Conservation (phyloP, 2,113 vertebrate genomes). For the Pseudorasbora parva region DNA sequence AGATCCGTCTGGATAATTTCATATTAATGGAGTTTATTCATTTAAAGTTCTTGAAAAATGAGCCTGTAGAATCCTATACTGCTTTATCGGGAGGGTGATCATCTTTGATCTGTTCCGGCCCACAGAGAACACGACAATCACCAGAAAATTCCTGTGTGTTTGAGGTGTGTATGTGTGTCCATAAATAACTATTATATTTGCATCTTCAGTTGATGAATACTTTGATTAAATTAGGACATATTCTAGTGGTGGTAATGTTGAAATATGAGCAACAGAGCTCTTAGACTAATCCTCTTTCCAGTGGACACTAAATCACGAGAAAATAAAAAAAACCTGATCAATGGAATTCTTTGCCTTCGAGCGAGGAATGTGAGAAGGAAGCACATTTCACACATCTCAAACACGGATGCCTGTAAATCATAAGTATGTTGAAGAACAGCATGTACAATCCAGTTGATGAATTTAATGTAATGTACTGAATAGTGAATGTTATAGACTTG, state of each 20-base stretch:
- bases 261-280: constrained; percentile 29
- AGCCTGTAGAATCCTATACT: constrained; percentile 17
- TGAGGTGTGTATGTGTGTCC: background rate
- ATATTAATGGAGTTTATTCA: constrained; percentile 31
- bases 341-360: constrained; percentile 49
- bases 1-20: constrained; percentile 2
- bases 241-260: background rate
- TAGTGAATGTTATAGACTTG: background rate
- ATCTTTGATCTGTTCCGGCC: background rate
- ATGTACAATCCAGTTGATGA: constrained; percentile 26
- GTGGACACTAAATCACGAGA: constrained; percentile 36
- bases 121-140: constrained; percentile 16
- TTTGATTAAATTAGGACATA: constrained; percentile 13
- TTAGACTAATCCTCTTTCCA: constrained; percentile 45
- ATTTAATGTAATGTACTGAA: constrained; percentile 29
- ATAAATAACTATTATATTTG: constrained; percentile 34
- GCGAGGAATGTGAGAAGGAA: constrained; percentile 39
- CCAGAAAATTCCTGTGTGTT: background rate
- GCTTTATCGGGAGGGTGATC: background rate
- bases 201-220: background rate
- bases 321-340: constrained; percentile 43
- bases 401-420: background rate
- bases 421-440: constrained; percentile 23
- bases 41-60: constrained; percentile 12
- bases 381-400: constrained; percentile 28